These are phyloP conservation scores for Cheilosia impressa DNA, from an alignment of 2,888 invertebrate species.

Conservation along the genomic window DNA sequence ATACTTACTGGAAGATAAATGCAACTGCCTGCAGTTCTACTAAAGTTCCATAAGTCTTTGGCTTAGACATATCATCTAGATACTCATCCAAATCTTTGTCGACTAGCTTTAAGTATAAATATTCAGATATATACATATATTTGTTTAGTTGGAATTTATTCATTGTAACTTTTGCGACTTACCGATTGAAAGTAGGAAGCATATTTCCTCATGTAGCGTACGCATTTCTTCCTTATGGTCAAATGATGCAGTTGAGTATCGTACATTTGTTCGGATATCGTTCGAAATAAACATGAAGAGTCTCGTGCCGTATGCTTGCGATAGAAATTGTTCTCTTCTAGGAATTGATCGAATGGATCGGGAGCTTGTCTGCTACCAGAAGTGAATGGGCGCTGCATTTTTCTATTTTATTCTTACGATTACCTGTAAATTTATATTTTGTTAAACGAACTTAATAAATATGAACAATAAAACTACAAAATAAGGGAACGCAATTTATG, in stretches of 20 bases:
- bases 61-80: constrained; percentile 88
- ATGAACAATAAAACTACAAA: not conserved
- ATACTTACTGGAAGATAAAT: constrained; percentile 87
- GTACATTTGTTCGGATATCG: constrained; percentile 92
- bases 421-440: constrained; percentile 6
- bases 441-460: not conserved
- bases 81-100: constrained; percentile 87
- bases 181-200: constrained; percentile 87
- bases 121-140: not conserved
- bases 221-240: constrained; percentile 89
- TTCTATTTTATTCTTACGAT: not conserved
- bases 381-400: constrained; percentile 80
- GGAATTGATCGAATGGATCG: constrained; percentile 88
- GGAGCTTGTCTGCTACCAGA: constrained; percentile 83
- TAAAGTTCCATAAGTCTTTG: constrained; percentile 88
- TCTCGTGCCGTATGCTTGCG: constrained; percentile 95
- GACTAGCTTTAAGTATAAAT: constrained; percentile 84
- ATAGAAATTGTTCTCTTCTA: constrained; percentile 91
- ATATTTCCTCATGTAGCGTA: constrained; percentile 89
- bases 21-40: constrained; percentile 90
- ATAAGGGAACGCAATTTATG: constrained; percentile 22
- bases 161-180: constrained; percentile 76
- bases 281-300: constrained; percentile 94
- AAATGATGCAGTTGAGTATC: constrained; percentile 89
- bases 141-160: not conserved